A percentile compares a stretch with the other conserved stretches of the same genome.
These are phyloP conservation scores for Synanthedon andrenaeformis DNA, from an alignment of 2,888 invertebrate species.

Conservation along the genomic window DNA sequence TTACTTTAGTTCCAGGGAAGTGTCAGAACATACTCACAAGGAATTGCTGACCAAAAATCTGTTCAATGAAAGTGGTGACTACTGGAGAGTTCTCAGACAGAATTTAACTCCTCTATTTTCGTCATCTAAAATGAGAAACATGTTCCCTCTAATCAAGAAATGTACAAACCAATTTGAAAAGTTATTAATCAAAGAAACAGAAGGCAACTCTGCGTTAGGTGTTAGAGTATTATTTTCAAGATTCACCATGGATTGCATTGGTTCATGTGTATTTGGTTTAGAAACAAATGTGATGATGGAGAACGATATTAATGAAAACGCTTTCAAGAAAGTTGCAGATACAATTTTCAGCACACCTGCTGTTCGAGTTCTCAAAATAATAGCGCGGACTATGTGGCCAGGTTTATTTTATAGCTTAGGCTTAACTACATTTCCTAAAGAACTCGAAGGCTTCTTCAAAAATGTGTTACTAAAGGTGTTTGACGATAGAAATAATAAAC, in stretches of 20 bases:
- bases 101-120: slow-evolving; percentile 15
- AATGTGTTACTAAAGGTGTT: neutral
- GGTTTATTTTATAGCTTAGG: slow-evolving; percentile 32
- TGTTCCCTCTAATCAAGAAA: slow-evolving; percentile 17
- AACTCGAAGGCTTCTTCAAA: slow-evolving; percentile 10
- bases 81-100: slow-evolving; percentile 15
- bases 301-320: slow-evolving; percentile 3
- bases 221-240: slow-evolving; percentile 6
- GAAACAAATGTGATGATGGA: slow-evolving; percentile 6
- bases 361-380: slow-evolving; percentile 19
- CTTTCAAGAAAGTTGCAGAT: slow-evolving; percentile 24
- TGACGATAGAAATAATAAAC: neutral
- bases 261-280: slow-evolving; percentile 7
- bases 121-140: slow-evolving; percentile 11
- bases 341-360: slow-evolving; percentile 22
- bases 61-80: slow-evolving; percentile 8
- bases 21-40: slow-evolving; percentile 7
- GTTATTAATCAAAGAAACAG: slow-evolving; percentile 6
- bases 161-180: slow-evolving; percentile 10
- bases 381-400: slow-evolving; percentile 32
- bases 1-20: slow-evolving; percentile 14
- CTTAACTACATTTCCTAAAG: slow-evolving; percentile 19
- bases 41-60: slow-evolving; percentile 7
- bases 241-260: slow-evolving; percentile 8
- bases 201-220: slow-evolving; percentile 5